These are phyloP conservation scores for Diplodus sargus DNA, from an alignment of 2,797 vertebrate species.

Conservation along the genomic window DNA sequence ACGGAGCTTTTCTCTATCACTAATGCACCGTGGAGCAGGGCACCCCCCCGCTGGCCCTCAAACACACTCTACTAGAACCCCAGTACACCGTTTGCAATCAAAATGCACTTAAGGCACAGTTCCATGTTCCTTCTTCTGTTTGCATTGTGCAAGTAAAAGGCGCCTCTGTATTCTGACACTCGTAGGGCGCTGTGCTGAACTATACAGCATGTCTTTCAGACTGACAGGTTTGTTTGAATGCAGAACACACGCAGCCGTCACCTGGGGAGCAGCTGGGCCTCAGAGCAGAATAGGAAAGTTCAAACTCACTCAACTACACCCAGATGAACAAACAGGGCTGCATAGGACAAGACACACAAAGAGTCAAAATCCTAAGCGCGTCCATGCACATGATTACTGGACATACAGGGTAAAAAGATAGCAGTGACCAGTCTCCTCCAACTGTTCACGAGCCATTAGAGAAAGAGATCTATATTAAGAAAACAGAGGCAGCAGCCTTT, in stretches of 20 bases:
- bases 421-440: constrained; percentile 25
- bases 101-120: constrained; percentile 68
- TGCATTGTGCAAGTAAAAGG: constrained; percentile 61
- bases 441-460: constrained; percentile 23
- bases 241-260: constrained; percentile 73
- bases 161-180: constrained; percentile 69
- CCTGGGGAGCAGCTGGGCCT: constrained; percentile 71
- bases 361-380: constrained; percentile 28
- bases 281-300: constrained; percentile 68
- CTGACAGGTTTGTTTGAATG: constrained; percentile 78
- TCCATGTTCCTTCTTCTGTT: constrained; percentile 57
- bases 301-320: constrained; percentile 60
- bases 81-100: constrained; percentile 61
- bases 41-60: constrained; percentile 52
- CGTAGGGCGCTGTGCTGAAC: constrained; percentile 57
- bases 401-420: constrained; percentile 27
- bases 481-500: constrained; percentile 38
- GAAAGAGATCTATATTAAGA: constrained; percentile 32
- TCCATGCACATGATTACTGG: constrained; percentile 15
- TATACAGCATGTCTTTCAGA: constrained; percentile 67
- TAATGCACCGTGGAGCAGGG: constrained; percentile 45
- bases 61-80: constrained; percentile 51
- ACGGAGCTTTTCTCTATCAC: constrained; percentile 43
- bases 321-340: constrained; percentile 52
- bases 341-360: constrained; percentile 26